Evolutionary conservation across 1,140 invertebrate species (phyloP), one percentile per base, ranked within the genome.

Genomic region (Dendroctonus ponderosae): DNA sequence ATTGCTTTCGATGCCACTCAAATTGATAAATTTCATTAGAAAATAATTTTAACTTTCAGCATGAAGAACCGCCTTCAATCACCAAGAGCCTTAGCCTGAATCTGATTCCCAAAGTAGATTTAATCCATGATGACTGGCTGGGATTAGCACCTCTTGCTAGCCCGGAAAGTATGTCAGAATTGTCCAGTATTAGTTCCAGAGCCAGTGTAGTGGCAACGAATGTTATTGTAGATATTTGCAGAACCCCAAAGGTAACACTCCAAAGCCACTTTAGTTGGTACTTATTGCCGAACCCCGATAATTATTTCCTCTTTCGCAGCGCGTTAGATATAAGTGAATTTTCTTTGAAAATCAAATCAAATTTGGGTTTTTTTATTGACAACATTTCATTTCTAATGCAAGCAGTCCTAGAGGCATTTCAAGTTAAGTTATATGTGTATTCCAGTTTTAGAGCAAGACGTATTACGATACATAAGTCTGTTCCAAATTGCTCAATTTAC

Each of bases 131-230:
- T 58, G 86, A 88, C 71, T 88, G 86, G 82, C 83, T 85, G 49
- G 84, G 85, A 3, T 78, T 88, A 15, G 92, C 92, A 0, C 92
- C 92, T 0, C 75, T 95, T 15, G 92, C 92, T 2, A 91, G 91
- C 38, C 92, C 92, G 1, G 92, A 95, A 77, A 93, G 90, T 2
- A 76, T 93, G 3, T 93, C 91, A 0, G 91, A 93, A 77, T 84
- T 90, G 5, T 92, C 90, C 0, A 87, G 86, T 70, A 86, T 85
- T 40, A 83, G 81, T 63, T 85, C 84, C 7, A 76, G 82, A 65
- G 79, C 79, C 42, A 84, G 81, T 64, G 77, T 80, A 11, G 73
- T 78, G 12, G 74, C 68, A 2, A 71, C 64, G 7, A 71, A 48
- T 38, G 62, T 71, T 40, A 54, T 67, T 8, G 70, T 65, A 1